Evolutionary conservation across 2,888 invertebrate genomes (phyloP).

Genomic region (Eudasyphora cyanicolor): DNA sequence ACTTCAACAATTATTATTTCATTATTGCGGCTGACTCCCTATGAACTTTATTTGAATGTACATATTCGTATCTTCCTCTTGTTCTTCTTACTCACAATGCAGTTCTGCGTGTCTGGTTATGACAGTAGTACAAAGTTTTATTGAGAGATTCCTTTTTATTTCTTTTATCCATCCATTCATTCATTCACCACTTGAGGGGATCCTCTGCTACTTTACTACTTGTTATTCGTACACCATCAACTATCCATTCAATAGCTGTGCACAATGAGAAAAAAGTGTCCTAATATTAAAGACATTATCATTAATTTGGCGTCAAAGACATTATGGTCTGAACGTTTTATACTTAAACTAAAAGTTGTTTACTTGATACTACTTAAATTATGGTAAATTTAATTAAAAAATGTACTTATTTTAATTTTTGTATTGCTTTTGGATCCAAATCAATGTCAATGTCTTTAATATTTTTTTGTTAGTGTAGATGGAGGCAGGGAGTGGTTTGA

Average conservation of each 20-base stretch:
- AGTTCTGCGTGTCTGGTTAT: constrained; percentile 40
- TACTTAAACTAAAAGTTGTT: no score
- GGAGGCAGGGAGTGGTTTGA: no score
- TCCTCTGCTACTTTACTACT: neutral
- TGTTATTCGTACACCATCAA: neutral
- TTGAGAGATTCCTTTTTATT: constrained; percentile 51
- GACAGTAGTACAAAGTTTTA: constrained; percentile 52
- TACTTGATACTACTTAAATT: no score
- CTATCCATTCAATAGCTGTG: neutral
- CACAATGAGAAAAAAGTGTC: no score
- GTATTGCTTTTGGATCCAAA: no score
- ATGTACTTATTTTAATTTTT: no score
- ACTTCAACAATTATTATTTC: constrained; percentile 27
- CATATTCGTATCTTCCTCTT: neutral
- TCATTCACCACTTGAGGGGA: neutral
- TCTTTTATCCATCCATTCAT: neutral
- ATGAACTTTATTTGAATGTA: constrained; percentile 8
- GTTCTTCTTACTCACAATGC: neutral
- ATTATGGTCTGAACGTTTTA: no score
- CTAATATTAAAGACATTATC: no score
- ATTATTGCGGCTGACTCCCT: constrained; percentile 33
- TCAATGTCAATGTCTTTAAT: no score
- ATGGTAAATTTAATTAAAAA: no score
- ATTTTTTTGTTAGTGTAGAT: no score
- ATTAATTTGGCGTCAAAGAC: no score